These are phyloP conservation scores for Nyctereutes procyonoides DNA, from an alignment of 2,113 vertebrate species.

Conservation along the genomic window DNA sequence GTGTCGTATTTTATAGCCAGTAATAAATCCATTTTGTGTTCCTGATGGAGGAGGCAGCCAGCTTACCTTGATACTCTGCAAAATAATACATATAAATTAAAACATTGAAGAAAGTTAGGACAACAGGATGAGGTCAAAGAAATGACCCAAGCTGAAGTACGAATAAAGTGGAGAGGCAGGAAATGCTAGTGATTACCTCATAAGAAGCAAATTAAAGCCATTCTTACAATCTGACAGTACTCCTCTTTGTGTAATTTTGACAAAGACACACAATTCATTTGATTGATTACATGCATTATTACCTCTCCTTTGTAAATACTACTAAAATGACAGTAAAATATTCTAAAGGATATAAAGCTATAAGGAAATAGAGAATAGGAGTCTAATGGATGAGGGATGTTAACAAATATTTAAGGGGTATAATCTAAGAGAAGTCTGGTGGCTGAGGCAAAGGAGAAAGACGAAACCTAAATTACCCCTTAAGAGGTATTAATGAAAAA, in stretches of 20 bases:
- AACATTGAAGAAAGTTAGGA: not conserved
- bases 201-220: not conserved
- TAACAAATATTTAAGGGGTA: not conserved
- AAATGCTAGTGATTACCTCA: not conserved
- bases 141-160: not conserved
- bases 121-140: not conserved
- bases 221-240: not conserved
- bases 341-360: not conserved
- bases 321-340: not conserved
- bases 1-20: slow-evolving; percentile 96
- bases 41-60: slow-evolving; percentile 93
- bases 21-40: slow-evolving; percentile 95
- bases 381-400: not conserved
- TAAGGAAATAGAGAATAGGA: not conserved
- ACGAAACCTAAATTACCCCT: not conserved
- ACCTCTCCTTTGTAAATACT: not conserved
- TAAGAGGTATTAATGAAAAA: not conserved
- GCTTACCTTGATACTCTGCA: slow-evolving; percentile 96
- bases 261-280: not conserved
- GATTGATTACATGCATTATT: not conserved
- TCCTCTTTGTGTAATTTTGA: not conserved
- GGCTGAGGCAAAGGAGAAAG: not conserved
- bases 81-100: slow-evolving; percentile 76
- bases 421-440: not conserved
- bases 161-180: not conserved